Conservation (phyloP, 2,113 vertebrate genomes). For the Thomomys bottae region DNA sequence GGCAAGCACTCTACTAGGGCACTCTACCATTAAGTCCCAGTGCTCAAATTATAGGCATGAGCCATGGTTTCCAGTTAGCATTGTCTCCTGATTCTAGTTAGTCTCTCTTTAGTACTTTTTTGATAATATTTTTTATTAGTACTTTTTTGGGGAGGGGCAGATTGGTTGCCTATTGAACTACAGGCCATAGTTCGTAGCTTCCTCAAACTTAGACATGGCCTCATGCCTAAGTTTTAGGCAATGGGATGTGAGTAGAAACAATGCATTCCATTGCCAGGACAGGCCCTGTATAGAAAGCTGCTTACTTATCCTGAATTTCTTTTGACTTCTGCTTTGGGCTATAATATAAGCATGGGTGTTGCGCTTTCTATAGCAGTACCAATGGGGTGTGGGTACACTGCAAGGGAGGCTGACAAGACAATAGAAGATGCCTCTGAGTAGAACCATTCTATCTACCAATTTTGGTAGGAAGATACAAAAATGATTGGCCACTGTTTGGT, state of each 20-base stretch:
- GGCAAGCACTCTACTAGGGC: too few relatives aligned
- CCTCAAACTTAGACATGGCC: background rate
- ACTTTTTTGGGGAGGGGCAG: background rate
- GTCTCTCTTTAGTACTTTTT: background rate
- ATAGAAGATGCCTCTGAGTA: background rate
- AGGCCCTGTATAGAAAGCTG: background rate
- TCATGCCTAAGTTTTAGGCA: background rate
- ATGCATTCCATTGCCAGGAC: background rate
- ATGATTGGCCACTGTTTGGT: background rate
- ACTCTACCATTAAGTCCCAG: too few relatives aligned
- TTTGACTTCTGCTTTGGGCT: background rate
- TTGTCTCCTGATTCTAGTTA: background rate
- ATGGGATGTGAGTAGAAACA: background rate
- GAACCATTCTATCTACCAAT: background rate
- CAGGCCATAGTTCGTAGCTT: background rate
- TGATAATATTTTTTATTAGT: too few relatives aligned
- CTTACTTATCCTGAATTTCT: background rate
- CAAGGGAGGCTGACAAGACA: background rate
- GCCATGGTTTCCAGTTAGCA: too few relatives aligned
- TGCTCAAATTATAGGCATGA: too few relatives aligned
- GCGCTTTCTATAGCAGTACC: too few relatives aligned
- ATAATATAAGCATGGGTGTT: background rate
- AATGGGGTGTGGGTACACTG: too few relatives aligned
- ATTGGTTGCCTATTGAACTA: background rate
- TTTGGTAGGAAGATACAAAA: background rate